Percentiles rank a stretch among this genome's conserved stretches.
Evolutionary conservation across 2,888 invertebrate species (phyloP).

Genomic region (Desoria tigrina): DNA sequence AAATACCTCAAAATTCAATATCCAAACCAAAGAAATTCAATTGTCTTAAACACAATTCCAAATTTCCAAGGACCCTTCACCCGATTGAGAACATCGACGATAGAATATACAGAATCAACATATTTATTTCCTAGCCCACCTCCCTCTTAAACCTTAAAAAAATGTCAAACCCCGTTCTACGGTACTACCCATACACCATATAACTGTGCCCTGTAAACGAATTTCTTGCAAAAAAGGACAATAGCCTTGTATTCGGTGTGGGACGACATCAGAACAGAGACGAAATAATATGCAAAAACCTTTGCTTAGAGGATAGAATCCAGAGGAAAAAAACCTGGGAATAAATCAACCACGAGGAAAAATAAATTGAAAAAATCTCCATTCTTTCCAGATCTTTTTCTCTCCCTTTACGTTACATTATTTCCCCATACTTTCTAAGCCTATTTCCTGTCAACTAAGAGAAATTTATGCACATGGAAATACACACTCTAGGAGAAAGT

Average conservation of each 20-base stretch:
- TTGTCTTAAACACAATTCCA: too few relatives aligned
- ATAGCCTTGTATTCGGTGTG: background rate
- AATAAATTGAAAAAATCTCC: conserved; percentile 18
- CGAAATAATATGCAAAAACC: conserved; percentile 6
- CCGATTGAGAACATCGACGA: too few relatives aligned
- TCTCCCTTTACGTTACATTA: conserved; percentile 7
- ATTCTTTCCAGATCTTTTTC: background rate
- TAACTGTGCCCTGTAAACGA: background rate
- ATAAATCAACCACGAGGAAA: conserved; percentile 15
- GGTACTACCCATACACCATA: too few relatives aligned
- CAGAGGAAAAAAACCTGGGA: background rate
- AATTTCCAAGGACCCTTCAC: too few relatives aligned
- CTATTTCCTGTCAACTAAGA: conserved; percentile 18
- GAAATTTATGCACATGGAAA: conserved; percentile 15
- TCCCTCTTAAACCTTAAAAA: too few relatives aligned
- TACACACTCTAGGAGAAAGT: background rate
- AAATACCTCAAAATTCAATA: too few relatives aligned
- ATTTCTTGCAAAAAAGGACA: background rate
- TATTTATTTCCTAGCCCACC: too few relatives aligned
- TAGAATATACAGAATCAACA: too few relatives aligned
- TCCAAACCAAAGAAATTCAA: too few relatives aligned
- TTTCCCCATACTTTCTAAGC: conserved; percentile 16
- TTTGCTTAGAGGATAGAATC: background rate
- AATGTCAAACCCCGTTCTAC: too few relatives aligned
- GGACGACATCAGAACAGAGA: background rate